Evolutionary conservation across 2,888 invertebrate species (phyloP).

Genomic region (Pelosia muscerda): DNA sequence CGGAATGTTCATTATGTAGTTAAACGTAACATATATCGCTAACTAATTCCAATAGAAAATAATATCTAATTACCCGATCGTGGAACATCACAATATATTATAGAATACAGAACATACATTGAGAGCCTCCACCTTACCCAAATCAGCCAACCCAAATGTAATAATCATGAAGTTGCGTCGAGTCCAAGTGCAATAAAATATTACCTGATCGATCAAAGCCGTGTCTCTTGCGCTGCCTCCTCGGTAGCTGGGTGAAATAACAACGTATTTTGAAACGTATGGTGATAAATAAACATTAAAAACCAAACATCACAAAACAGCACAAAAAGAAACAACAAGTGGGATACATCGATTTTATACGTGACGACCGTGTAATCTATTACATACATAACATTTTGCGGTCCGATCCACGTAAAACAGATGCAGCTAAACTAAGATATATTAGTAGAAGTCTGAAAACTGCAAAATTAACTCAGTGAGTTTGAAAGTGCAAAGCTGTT

Average conservation of each 20-base stretch:
- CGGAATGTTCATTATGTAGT: slow-evolving; percentile 39
- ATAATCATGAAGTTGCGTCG: slow-evolving; percentile 66
- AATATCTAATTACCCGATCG: slow-evolving; percentile 10
- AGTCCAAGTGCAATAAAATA: slow-evolving; percentile 77
- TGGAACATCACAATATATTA: slow-evolving; percentile 33
- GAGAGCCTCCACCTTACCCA: slow-evolving; percentile 60
- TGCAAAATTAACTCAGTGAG: slow-evolving; percentile 84
- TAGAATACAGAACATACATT: slow-evolving; percentile 42
- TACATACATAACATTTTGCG: slow-evolving; percentile 32
- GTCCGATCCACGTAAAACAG: slow-evolving; percentile 65
- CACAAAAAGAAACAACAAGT: slow-evolving; percentile 79
- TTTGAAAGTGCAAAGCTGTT: slow-evolving; percentile 81
- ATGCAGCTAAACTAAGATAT: slow-evolving; percentile 70
- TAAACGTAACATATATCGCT: slow-evolving; percentile 24
- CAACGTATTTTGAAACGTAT: slow-evolving; percentile 85
- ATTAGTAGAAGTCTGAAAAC: slow-evolving; percentile 83
- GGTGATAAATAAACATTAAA: slow-evolving; percentile 81
- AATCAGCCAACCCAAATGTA: slow-evolving; percentile 45
- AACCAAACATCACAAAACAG: slow-evolving; percentile 85
- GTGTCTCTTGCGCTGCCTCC: slow-evolving; percentile 87
- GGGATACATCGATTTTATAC: slow-evolving; percentile 64
- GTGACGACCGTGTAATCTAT: slow-evolving; percentile 48
- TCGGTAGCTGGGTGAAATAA: slow-evolving; percentile 87
- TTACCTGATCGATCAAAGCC: slow-evolving; percentile 88
- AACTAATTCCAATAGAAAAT: not conserved